Evolutionary conservation across 2,113 vertebrate species (phyloP).

Genomic region (Naja naja): DNA sequence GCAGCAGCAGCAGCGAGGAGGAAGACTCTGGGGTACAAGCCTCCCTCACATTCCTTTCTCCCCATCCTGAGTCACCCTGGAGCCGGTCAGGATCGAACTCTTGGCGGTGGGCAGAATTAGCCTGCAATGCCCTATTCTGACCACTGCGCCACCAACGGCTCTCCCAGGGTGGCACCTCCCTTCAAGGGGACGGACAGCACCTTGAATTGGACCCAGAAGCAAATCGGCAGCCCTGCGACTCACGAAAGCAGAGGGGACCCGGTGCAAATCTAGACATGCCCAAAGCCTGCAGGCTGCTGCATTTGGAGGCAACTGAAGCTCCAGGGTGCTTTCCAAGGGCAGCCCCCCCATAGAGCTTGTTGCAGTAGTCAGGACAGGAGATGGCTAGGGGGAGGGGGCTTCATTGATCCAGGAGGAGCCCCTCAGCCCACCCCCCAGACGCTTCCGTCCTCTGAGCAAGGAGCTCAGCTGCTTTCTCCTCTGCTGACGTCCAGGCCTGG

Average conservation of each 20-base stretch:
- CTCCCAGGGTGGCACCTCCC: neutral
- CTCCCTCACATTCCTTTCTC: neutral
- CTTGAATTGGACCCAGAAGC: neutral
- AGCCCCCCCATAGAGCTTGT: neutral
- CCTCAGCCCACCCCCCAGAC: neutral
- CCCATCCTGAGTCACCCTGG: neutral
- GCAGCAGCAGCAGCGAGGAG: conserved; percentile 41
- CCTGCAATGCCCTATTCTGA: neutral
- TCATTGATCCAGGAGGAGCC: neutral
- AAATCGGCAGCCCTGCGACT: too few species aligned
- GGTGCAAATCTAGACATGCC: neutral
- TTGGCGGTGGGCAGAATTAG: neutral
- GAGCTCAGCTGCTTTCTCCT: neutral
- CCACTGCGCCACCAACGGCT: too few species aligned
- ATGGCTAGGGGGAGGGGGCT: too few species aligned
- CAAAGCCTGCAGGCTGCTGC: neutral
- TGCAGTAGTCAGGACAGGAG: neutral
- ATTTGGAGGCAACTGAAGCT: too few species aligned
- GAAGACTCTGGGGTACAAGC: neutral
- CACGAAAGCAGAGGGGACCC: too few species aligned
- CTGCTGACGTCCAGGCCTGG: neutral
- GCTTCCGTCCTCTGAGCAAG: neutral
- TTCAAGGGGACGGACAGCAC: neutral
- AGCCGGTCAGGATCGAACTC: neutral
- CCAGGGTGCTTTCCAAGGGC: neutral